Evolutionary conservation across 1,140 invertebrate genomes (phyloP), one percentile per base, ranked within the genome.

Genomic region (Philopotamus ludificatus): DNA sequence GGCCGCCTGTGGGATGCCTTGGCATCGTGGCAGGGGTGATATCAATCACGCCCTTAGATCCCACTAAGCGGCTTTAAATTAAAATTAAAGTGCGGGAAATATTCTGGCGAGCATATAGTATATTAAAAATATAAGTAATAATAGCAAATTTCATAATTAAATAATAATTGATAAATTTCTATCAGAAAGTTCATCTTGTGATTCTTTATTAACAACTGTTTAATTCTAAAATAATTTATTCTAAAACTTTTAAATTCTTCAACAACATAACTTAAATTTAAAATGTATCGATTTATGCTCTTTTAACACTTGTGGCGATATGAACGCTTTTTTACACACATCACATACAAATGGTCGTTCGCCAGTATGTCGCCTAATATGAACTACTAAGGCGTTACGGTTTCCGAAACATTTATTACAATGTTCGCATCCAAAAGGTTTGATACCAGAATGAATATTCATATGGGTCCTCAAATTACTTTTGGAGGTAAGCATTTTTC

Each of bases 361-460:
- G 0, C 85, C 85, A 0, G 84, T 86, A 70, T 87, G 86, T 12
- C 82, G 79, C 2, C 81, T 70, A 10, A 81, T 63, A 64, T 84
- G 83, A 12, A 80, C 80, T n/a, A 79, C 78, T 4, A 83, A 63
- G 0, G 80, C 81, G 18, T 77, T 80, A 9, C 86, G 85, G 71
- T 89, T 89, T 3, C 86, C 89, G 74, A 91, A 92, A 0, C 86
- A 81, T 75, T 91, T 92, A 3, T 83, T 81, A 71, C 91, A 93
- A 42, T 84, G 82, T 0, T 79, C 80, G 70, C 89, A 85, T 63
- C 84, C 74, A 72, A 87, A 87, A 0, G 87, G 87, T 41, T 83
- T 71, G 63, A 87, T 84, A 1, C 85, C 85, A 0, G 89, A 91
- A 69, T 92, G 90, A 62, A 62, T 65, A 39, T 65, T 65, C 18